These are phyloP conservation scores for Stichodactyla helianthus DNA, from an alignment of 64 coral and sea anemone genomes.

Conservation along the genomic window DNA sequence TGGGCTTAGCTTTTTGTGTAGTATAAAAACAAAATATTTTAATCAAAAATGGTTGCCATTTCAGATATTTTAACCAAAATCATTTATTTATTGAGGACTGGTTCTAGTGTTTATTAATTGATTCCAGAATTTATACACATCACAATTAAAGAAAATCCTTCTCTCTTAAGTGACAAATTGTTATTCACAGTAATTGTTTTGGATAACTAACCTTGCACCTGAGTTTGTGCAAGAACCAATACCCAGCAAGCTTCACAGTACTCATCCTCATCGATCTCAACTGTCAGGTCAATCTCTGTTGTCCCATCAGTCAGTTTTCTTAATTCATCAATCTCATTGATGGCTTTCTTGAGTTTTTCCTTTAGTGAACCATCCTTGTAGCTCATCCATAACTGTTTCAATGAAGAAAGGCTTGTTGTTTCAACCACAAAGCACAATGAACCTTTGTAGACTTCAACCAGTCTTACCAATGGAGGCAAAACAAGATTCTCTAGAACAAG, in stretches of 20 bases:
- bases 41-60: no score
- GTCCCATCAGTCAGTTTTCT: not conserved
- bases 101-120: no score
- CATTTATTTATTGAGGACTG: no score
- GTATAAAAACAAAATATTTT: no score
- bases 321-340: not conserved
- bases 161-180: no score
- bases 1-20: no score
- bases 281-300: slow-evolving; percentile 3
- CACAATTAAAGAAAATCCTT: no score
- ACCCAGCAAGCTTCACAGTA: not conserved
- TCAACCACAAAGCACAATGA: not conserved
- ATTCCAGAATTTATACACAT: no score
- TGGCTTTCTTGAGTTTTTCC: not conserved
- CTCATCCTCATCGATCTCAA: not conserved
- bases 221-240: not conserved
- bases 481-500: not conserved
- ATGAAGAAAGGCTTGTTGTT: not conserved
- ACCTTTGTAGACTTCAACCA: not conserved
- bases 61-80: no score
- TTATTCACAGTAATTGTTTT: no score
- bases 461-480: not conserved
- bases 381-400: not conserved
- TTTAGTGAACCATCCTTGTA: not conserved
- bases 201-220: no score